These are phyloP conservation scores for Teleogryllus oceanicus DNA, from an alignment of 2,888 invertebrate genomes.

Conservation along the genomic window DNA sequence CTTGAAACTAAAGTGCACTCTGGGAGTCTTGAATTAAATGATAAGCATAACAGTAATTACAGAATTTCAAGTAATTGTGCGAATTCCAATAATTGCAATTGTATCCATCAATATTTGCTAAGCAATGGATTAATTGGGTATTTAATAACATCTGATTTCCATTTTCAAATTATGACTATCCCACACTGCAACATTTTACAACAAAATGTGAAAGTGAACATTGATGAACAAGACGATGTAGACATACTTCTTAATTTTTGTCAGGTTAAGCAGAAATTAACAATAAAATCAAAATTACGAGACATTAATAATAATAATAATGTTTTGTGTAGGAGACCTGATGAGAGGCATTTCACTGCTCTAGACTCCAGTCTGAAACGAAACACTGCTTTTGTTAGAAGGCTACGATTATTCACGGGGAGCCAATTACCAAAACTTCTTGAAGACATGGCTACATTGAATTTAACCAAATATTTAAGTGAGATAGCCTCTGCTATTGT, in stretches of 20 bases:
- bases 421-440: constrained; percentile 74
- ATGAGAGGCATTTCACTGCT: constrained; percentile 78
- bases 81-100: neutral
- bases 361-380: constrained; percentile 94
- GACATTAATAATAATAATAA: neutral
- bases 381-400: constrained; percentile 96
- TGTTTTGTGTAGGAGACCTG: constrained; percentile 53
- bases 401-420: constrained; percentile 85
- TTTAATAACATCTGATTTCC: neutral
- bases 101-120: constrained; percentile 18
- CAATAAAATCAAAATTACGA: neutral
- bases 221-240: neutral
- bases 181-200: neutral
- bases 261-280: neutral
- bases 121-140: neutral
- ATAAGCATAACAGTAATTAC: constrained; percentile 9
- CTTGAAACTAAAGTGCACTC: constrained; percentile 2
- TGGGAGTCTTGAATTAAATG: neutral
- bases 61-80: neutral
- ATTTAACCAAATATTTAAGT: constrained; percentile 94
- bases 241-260: neutral
- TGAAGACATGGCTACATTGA: constrained; percentile 81
- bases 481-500: constrained; percentile 88
- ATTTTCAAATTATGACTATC: neutral
- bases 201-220: neutral